These are phyloP conservation scores for Caenorhabditis zanzibari DNA, from an alignment of 2,888 invertebrate species.

Conservation along the genomic window DNA sequence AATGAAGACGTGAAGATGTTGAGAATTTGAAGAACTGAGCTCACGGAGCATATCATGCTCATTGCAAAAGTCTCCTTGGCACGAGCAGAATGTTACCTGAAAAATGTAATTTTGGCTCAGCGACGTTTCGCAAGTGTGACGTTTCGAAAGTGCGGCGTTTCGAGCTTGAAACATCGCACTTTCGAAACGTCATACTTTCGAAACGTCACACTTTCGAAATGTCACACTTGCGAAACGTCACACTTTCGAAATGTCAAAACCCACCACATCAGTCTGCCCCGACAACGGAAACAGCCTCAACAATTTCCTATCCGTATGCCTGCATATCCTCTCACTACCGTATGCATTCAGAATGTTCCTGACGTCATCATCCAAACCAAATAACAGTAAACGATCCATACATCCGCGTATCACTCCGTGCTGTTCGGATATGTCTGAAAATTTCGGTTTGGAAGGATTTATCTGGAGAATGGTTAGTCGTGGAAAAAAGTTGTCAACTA, in stretches of 20 bases:
- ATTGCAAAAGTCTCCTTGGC: slow-evolving; percentile 77
- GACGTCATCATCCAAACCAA: slow-evolving; percentile 79
- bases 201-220: too few species aligned
- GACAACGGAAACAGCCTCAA: slow-evolving; percentile 74
- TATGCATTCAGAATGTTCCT: slow-evolving; percentile 63
- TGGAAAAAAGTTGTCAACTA: background rate
- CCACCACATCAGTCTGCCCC: slow-evolving; percentile 72
- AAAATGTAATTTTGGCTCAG: background rate
- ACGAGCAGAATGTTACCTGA: slow-evolving; percentile 80
- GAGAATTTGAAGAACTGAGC: slow-evolving; percentile 45
- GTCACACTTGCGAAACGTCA: too few species aligned
- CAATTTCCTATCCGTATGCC: slow-evolving; percentile 76
- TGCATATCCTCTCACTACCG: slow-evolving; percentile 65
- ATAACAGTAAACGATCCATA: slow-evolving; percentile 77
- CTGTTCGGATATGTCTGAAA: slow-evolving; percentile 58
- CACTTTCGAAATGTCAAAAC: too few species aligned
- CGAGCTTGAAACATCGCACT: too few species aligned
- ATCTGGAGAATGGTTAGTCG: background rate
- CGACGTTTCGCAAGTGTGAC: too few species aligned
- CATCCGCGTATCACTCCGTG: slow-evolving; percentile 78
- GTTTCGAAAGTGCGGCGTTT: too few species aligned
- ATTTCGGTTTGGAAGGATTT: background rate
- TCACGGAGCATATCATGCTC: slow-evolving; percentile 74
- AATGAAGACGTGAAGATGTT: background rate
- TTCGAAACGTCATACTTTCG: too few species aligned